Evolutionary conservation across 35 echinoderm and acorn worm species (phyloP), one percentile per base, ranked within the genome.

Genomic region (Apostichopus japonicus): DNA sequence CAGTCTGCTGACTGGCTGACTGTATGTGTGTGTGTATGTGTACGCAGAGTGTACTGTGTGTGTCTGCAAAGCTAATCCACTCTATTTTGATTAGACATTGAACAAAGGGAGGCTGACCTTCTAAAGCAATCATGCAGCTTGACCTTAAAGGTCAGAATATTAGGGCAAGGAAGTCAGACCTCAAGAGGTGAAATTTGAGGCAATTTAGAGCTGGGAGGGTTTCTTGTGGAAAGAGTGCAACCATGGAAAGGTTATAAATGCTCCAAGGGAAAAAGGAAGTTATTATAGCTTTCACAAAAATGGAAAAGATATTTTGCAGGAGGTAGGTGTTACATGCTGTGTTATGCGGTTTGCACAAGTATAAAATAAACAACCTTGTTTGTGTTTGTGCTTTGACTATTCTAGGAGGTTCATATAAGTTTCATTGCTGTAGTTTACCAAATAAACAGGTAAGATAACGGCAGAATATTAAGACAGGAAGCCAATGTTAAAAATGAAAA

Each of bases 101-200:
- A 89, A 89, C 86, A 89, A 89, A 89, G 86, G 67, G 86, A 73
- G 86, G 86, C 67, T 89, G 86, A 89, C 86, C 86, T 89, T 89
- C 86, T 73, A 67, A 72, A 73, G 86, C 86, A 89, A 89, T 89
- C 86, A 89, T 67, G 53, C 17, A 89, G 86, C 59, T 89, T 89
- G 86, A 89, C 86, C 86, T 73, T 89, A 89, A 89, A 89, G 86
- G 86, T 89, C 86, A 89, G 23, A 89, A 89, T 89, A 89, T 89
- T 89, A 89, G 86, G 86, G 86, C 67, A 89, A 89, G 86, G 86
- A 89, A 89, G 86, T 89, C 86, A 89, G 86, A 89, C 86, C 67
- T 73, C 67, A 89, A 72, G 86, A 89, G 86, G 86, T 89, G 86
- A 89, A 89, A 89, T 89, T 89, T 89, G 86, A 89, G 86, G 86